Conservation (phyloP, 2,113 vertebrate species). For the Ciconia boyciana region DNA sequence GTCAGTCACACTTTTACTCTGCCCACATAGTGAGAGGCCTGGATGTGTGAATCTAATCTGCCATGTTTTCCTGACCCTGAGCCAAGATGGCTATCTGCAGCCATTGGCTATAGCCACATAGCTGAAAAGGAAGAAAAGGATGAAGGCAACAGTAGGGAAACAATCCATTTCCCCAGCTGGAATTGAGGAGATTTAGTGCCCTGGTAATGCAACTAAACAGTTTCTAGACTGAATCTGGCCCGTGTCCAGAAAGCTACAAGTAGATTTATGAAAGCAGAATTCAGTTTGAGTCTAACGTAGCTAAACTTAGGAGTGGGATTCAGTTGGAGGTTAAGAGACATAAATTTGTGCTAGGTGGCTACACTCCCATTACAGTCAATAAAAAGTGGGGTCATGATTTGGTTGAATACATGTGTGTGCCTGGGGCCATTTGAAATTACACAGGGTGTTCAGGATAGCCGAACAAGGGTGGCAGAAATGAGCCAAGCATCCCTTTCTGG, state of each 20-base stretch:
- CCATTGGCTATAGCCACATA: fast-evolving
- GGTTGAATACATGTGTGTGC: neutral
- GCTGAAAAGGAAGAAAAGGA: neutral
- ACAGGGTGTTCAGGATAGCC: neutral
- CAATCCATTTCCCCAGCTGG: neutral
- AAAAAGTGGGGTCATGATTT: neutral
- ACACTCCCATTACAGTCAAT: neutral
- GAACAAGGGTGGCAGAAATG: neutral
- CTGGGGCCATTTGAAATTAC: neutral
- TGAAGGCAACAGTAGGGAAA: neutral
- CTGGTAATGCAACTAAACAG: neutral
- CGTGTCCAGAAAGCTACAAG: neutral
- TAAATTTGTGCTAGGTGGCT: neutral
- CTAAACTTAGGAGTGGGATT: neutral
- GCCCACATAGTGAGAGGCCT: neutral
- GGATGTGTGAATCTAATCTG: neutral
- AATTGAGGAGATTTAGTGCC: neutral
- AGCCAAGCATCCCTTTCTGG: neutral
- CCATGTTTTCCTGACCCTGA: neutral
- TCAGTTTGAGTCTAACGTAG: neutral
- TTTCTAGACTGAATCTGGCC: neutral
- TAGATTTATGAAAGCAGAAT: neutral
- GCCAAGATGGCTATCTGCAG: neutral
- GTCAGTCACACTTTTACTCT: neutral
- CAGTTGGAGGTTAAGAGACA: neutral